Conservation (phyloP, 2,113 vertebrate species). For the Riparia riparia region DNA sequence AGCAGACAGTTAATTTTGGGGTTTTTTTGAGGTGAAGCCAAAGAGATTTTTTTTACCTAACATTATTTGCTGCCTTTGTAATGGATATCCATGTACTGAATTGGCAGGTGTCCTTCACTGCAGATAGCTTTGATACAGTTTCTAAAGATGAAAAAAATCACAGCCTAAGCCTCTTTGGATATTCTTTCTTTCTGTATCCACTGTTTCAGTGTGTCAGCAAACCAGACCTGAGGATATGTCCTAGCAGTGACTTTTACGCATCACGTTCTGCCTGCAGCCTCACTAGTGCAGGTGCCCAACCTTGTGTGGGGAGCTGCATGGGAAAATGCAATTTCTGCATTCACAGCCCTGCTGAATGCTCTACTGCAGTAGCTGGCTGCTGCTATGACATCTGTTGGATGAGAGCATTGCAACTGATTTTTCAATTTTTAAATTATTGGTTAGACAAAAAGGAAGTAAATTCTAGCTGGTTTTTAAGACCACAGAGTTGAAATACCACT, state of each 20-base stretch:
- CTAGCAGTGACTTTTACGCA: not conserved
- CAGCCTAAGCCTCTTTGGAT: not conserved
- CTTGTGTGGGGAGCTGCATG: not conserved
- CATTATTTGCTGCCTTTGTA: not conserved
- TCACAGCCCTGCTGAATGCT: not conserved
- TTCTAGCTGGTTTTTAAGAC: not conserved
- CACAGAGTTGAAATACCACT: not conserved
- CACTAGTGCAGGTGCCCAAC: too few species aligned
- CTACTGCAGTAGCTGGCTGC: not conserved
- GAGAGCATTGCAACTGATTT: accelerated
- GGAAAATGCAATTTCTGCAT: not conserved
- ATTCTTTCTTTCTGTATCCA: not conserved
- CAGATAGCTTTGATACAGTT: not conserved
- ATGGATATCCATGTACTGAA: not conserved
- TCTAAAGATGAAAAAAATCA: not conserved
- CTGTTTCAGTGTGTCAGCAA: not conserved
- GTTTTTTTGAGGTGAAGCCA: not conserved
- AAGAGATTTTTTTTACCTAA: not conserved
- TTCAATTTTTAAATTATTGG: not conserved
- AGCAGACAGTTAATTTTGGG: too few species aligned
- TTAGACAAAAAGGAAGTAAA: not conserved
- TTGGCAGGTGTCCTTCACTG: not conserved
- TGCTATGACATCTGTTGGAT: not conserved
- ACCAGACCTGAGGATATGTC: not conserved
- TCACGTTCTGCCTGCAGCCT: not conserved